phyloP scores from a whole-genome alignment of 2,888 invertebrate genomes.

The Allacma fusca region DNA sequence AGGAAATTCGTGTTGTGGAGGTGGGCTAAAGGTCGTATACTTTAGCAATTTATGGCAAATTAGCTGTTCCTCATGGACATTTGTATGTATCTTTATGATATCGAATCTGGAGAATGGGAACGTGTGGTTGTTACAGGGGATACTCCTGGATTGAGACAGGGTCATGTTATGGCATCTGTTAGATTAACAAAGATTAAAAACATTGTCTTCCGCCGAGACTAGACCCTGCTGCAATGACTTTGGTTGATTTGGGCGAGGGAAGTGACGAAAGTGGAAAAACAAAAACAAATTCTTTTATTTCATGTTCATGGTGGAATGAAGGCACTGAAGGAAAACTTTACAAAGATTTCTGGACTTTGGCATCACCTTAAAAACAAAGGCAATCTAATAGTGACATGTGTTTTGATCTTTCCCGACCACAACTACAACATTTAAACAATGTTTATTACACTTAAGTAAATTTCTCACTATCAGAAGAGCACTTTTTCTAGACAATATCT shows the following conservation, averaged over 20 bases:
- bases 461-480: too few species aligned
- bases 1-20: slow-evolving; percentile 39
- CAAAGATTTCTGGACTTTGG: slow-evolving; percentile 49
- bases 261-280: slow-evolving; percentile 7
- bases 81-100: too few species aligned
- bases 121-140: slow-evolving; percentile 39
- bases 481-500: too few species aligned
- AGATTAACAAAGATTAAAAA: slow-evolving; percentile 52
- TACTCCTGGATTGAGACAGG: slow-evolving; percentile 50
- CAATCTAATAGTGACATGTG: too few species aligned
- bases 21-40: slow-evolving; percentile 37
- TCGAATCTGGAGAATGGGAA: too few species aligned
- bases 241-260: slow-evolving; percentile 18
- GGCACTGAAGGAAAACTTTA: slow-evolving; percentile 47
- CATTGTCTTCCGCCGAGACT: slow-evolving; percentile 45
- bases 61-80: slow-evolving; percentile 52
- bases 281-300: slow-evolving; percentile 26
- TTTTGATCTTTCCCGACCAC: too few species aligned
- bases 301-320: slow-evolving; percentile 58
- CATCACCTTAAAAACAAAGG: slow-evolving; percentile 15
- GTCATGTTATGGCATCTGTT: slow-evolving; percentile 50
- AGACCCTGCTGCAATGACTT: slow-evolving; percentile 53
- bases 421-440: too few species aligned
- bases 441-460: too few species aligned
- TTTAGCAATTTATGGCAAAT: slow-evolving; percentile 51